Evolutionary conservation across 1,140 invertebrate species (phyloP).

Genomic region (Macrotrachela quadricornifera): DNA sequence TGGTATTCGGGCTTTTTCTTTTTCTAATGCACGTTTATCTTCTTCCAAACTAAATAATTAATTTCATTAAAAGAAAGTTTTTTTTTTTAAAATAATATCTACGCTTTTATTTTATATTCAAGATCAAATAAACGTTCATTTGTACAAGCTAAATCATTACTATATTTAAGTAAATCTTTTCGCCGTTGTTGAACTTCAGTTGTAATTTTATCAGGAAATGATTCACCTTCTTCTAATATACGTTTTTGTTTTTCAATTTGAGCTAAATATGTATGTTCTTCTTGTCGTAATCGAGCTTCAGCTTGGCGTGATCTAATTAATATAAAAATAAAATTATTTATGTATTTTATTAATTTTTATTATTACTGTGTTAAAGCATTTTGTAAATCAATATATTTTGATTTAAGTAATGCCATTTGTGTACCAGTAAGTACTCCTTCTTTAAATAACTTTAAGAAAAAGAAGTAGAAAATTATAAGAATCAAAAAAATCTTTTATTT

Average conservation of each 20-base stretch:
- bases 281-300: conserved; percentile 17
- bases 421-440: conserved; percentile 27
- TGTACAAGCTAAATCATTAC: conserved; percentile 22
- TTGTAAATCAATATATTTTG: conserved; percentile 28
- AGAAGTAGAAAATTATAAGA: neutral
- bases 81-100: neutral
- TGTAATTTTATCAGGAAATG: conserved; percentile 25
- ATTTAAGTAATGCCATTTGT: conserved; percentile 24
- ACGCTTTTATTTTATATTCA: conserved; percentile 27
- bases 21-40: conserved; percentile 25
- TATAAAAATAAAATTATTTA: neutral
- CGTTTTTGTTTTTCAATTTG: conserved; percentile 18
- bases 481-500: neutral
- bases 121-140: conserved; percentile 26
- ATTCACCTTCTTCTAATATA: conserved; percentile 25
- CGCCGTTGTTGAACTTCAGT: conserved; percentile 24
- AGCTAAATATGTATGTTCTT: conserved; percentile 18
- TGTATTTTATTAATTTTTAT: neutral
- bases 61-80: neutral
- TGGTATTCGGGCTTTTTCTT: conserved; percentile 25
- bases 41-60: conserved; percentile 19
- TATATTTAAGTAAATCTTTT: conserved; percentile 22
- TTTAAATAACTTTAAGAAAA: conserved; percentile 20
- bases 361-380: conserved; percentile 23
- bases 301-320: conserved; percentile 21